These are phyloP conservation scores for Phalacrocorax pelagicus DNA, from an alignment of 2,113 vertebrate genomes.

Conservation along the genomic window DNA sequence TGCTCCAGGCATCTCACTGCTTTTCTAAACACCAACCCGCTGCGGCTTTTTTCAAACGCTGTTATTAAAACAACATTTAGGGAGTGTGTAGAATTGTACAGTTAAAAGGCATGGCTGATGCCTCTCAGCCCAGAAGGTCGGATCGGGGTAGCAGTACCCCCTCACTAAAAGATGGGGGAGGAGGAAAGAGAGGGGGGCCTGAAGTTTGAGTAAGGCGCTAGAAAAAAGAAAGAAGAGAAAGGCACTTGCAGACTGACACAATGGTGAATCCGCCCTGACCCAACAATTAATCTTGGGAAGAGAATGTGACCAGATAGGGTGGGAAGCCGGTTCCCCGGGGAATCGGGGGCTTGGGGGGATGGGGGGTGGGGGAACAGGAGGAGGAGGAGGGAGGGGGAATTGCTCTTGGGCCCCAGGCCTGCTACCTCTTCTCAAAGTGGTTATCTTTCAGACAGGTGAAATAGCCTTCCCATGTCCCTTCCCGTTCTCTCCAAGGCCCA, in stretches of 20 bases:
- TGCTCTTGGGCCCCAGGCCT: background rate
- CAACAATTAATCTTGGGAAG: constrained; percentile 35
- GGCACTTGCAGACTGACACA: constrained; percentile 6
- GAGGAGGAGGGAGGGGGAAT: background rate
- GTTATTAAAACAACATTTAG: constrained; percentile 28
- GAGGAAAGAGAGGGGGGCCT: background rate
- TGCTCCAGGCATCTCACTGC: background rate
- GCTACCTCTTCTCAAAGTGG: background rate
- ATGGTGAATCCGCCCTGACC: constrained; percentile 7
- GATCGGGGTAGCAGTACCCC: background rate
- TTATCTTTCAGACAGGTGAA: background rate
- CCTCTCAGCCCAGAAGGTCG: background rate
- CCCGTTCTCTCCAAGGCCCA: background rate
- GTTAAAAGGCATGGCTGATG: constrained; percentile 19
- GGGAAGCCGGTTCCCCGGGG: background rate
- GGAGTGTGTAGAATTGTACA: background rate
- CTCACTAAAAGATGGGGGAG: background rate
- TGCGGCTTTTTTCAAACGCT: background rate
- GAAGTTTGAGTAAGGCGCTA: background rate
- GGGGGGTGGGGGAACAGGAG: too few species aligned
- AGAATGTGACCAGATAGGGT: constrained; percentile 26
- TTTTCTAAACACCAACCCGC: background rate
- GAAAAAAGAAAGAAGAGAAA: background rate
- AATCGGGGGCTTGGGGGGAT: background rate
- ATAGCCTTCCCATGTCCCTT: background rate